A percentile compares a stretch with the other conserved stretches of the same genome.
phyloP scores from a whole-genome alignment of 2,888 invertebrate genomes.

The Pseudoips prasinana region DNA sequence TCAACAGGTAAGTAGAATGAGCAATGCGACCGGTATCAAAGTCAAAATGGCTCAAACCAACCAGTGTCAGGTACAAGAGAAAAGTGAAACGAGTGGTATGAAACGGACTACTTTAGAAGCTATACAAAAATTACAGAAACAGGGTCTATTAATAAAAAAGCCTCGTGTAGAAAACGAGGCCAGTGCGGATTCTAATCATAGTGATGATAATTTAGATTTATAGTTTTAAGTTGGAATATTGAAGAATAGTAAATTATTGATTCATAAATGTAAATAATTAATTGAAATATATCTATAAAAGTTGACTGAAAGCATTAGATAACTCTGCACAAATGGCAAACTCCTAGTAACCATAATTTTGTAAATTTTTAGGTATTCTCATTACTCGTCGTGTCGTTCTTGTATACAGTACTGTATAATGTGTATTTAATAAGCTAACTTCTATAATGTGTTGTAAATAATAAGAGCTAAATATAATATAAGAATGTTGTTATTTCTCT shows the following conservation, averaged over 20 bases:
- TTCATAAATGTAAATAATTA: conserved; percentile 18
- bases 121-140: conserved; percentile 69
- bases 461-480: conserved; percentile 16
- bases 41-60: conserved; percentile 59
- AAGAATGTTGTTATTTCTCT: conserved; percentile 9
- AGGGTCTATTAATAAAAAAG: conserved; percentile 70
- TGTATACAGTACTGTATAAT: conserved; percentile 14
- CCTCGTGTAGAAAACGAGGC: conserved; percentile 59
- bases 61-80: conserved; percentile 59
- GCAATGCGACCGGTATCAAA: conserved; percentile 58
- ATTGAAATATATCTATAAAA: conserved; percentile 4
- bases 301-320: conserved; percentile 29
- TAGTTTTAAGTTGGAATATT: neutral
- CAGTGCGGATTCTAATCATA: conserved; percentile 45
- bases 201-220: conserved; percentile 44
- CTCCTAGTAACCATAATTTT: conserved; percentile 18
- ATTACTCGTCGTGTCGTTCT: conserved; percentile 10
- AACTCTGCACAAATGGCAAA: conserved; percentile 21
- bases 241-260: conserved; percentile 3
- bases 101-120: conserved; percentile 64
- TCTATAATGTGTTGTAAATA: conserved; percentile 28
- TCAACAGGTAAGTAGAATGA: conserved; percentile 58
- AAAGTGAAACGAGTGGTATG: conserved; percentile 48
- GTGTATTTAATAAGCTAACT: conserved; percentile 27
- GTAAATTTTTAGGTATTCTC: conserved; percentile 16